Base-by-base conservation (phyloP, 1,140 invertebrate species). In the Rhopalosiphum padi region DNA sequence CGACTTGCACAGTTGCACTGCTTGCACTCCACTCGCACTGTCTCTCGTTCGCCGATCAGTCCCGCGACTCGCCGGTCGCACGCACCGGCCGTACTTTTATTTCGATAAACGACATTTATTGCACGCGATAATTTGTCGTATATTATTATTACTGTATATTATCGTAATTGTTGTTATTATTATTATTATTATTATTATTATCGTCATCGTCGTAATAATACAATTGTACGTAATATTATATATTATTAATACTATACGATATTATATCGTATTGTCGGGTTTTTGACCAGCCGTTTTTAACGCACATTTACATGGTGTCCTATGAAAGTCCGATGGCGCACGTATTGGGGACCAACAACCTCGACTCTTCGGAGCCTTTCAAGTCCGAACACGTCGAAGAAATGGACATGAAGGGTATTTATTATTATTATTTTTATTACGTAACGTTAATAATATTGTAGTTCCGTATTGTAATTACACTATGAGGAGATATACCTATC, bases 311-410 rank as follows among this genome's bases (percentile, higher is more conserved):
- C 53, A 93, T 93, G 91, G 91, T 93, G 77, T 93, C 55, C 11
- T 93, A 55, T 85, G 91, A 30, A 25, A 43, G 82, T 43, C 82
- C 85, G 91, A 93, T 93, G 91, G 91, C 91, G 48, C 91, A 83
- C 91, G 82, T 85, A 25, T 53, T 93, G 48, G 91, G 91, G 82
- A 93, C 48, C 48, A 41, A 51, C 23, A 93, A 93, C 48, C 48
- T 83, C 48, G 90, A 30, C 89, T 22, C 21, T 0, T 5, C 88
- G 37, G 90, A 85, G 51, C 91, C 91, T 5, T 93, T 55, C 48
- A 93, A 51, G 82, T 90, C 55, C 53, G 55, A 53, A 9, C 43
- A 51, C 82, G 15, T 30, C 46, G 82, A 86, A 51, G 48, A 92
- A n/a, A 46, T 53, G 77, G 48, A 83, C 48, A 53, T 92, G n/a